Conservation (phyloP, 2,888 invertebrate species). For the Reticulitermes lucifugus region DNA sequence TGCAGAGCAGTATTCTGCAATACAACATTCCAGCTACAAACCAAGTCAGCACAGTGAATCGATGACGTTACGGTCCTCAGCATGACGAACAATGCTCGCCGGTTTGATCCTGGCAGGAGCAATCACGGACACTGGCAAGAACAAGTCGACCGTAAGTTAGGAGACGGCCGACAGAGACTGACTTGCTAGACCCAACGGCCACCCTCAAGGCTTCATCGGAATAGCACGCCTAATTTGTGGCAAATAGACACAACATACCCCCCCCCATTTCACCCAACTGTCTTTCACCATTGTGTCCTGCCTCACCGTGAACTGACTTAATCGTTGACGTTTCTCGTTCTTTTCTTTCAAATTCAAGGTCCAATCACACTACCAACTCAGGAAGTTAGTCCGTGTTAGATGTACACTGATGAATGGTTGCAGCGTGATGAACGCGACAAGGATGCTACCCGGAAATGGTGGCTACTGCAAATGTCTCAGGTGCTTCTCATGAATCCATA, state of each 20-base stretch:
- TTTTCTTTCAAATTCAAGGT: background rate
- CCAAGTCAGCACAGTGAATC: conserved; percentile 2
- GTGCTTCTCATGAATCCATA: too few species aligned
- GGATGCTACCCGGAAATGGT: too few species aligned
- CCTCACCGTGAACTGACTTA: background rate
- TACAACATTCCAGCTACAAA: background rate
- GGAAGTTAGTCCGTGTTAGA: background rate
- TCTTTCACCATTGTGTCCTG: background rate
- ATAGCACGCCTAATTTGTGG: too few species aligned
- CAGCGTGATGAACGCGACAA: too few species aligned
- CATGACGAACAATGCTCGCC: conserved; percentile 13
- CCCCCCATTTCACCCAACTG: too few species aligned
- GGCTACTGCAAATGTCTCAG: too few species aligned
- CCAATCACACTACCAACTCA: background rate
- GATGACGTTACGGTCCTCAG: conserved; percentile 2
- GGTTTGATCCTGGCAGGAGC: conserved; percentile 15
- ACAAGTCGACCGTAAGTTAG: background rate
- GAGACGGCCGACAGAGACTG: background rate
- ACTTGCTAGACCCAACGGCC: conserved; percentile 1
- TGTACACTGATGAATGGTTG: too few species aligned
- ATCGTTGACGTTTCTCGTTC: background rate
- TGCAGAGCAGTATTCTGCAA: background rate
- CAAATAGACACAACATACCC: too few species aligned
- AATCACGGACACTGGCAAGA: conserved; percentile 14
- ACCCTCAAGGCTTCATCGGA: background rate